A percentile compares a stretch with the other conserved stretches of the same genome.
Conservation (phyloP, 2,888 invertebrate genomes). For the Bursaphelenchus okinawaensis region DNA sequence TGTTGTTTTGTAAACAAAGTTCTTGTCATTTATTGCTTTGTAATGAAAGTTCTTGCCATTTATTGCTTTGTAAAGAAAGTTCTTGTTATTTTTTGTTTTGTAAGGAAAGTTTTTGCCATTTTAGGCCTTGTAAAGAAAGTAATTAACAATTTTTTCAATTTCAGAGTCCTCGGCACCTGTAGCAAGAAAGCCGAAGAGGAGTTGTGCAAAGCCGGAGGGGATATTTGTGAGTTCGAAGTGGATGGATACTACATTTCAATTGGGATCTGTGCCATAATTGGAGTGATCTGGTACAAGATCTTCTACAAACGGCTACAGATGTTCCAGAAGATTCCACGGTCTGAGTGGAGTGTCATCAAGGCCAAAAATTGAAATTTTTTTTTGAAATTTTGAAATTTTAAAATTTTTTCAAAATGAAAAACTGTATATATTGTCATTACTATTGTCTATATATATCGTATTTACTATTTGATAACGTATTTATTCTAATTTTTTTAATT, state of each 20-base stretch:
- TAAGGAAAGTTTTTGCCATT: neutral
- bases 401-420: too few relatives aligned
- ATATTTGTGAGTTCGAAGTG: slow-evolving; percentile 47
- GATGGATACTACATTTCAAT: slow-evolving; percentile 53
- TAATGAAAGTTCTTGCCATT: too few relatives aligned
- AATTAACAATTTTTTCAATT: slow-evolving; percentile 20
- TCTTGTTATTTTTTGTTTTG: neutral
- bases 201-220: slow-evolving; percentile 47
- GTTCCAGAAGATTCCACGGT: slow-evolving; percentile 51
- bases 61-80: too few relatives aligned
- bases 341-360: slow-evolving; percentile 51
- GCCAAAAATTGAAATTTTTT: neutral
- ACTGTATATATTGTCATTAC: too few relatives aligned
- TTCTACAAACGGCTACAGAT: slow-evolving; percentile 49
- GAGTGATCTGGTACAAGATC: slow-evolving; percentile 50
- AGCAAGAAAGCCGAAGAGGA: slow-evolving; percentile 45
- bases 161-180: slow-evolving; percentile 46
- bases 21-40: too few relatives aligned
- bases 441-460: too few relatives aligned
- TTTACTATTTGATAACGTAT: too few relatives aligned
- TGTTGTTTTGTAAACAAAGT: too few relatives aligned
- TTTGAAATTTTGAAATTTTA: neutral
- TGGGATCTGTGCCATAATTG: slow-evolving; percentile 48
- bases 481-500: too few relatives aligned
- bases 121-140: too few relatives aligned